Evolutionary conservation across 1,140 invertebrate species (phyloP).

Genomic region (Drosophila athabasca): DNA sequence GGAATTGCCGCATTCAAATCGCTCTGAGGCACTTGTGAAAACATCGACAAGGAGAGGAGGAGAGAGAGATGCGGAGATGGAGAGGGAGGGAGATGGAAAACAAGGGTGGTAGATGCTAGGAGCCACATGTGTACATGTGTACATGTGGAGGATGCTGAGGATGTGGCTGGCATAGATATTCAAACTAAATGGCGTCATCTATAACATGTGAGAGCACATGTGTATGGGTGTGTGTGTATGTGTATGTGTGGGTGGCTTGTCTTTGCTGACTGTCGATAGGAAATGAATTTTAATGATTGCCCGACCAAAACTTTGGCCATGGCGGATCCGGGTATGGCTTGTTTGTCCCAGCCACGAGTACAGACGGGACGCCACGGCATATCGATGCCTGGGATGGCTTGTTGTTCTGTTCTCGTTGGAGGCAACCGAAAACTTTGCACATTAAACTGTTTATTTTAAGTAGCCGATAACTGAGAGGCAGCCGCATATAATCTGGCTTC

Average conservation of each 20-base stretch:
- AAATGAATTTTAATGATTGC: conserved; percentile 82
- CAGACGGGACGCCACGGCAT: conserved; percentile 2
- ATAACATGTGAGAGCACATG: conserved; percentile 49
- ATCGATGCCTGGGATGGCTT: conserved; percentile 41
- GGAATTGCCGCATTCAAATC: conserved; percentile 82
- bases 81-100: neutral
- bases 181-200: conserved; percentile 81
- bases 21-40: conserved; percentile 74
- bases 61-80: neutral
- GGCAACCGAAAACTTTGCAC: conserved; percentile 65
- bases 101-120: neutral
- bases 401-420: conserved; percentile 30
- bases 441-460: conserved; percentile 81
- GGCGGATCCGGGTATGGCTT: conserved; percentile 41
- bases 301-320: conserved; percentile 54
- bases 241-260: conserved; percentile 16
- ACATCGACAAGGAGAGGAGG: conserved; percentile 14
- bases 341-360: conserved; percentile 51
- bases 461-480: conserved; percentile 65
- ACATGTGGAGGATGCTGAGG: conserved; percentile 23
- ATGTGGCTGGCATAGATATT: conserved; percentile 71
- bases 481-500: conserved; percentile 24
- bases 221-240: conserved; percentile 14
- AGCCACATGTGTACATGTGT: conserved; percentile 29
- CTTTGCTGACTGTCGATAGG: conserved; percentile 75